These are phyloP conservation scores for Scaptomyza caliginosa DNA, from an alignment of 2,888 invertebrate species.

Conservation along the genomic window DNA sequence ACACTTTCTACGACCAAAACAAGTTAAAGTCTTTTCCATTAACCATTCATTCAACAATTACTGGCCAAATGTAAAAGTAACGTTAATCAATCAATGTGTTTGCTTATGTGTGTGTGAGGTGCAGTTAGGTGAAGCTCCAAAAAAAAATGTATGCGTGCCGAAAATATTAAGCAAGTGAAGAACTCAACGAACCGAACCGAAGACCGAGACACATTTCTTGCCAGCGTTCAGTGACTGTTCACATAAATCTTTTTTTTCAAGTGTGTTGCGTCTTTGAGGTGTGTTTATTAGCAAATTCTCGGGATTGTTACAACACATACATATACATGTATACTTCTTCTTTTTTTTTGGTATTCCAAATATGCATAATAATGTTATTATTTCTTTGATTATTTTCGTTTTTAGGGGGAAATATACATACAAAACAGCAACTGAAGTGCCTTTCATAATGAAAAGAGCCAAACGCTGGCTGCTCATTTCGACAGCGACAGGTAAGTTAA, in stretches of 20 bases:
- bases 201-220: slow-evolving; percentile 24
- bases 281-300: slow-evolving; percentile 41
- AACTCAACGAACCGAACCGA: slow-evolving; percentile 24
- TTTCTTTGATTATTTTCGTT: slow-evolving; percentile 19
- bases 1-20: slow-evolving; percentile 69
- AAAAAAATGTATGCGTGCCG: slow-evolving; percentile 26
- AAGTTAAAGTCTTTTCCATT: slow-evolving; percentile 10
- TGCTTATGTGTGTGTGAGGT: slow-evolving; percentile 9
- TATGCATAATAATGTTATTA: slow-evolving; percentile 38
- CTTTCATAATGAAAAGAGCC: slow-evolving; percentile 84
- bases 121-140: slow-evolving; percentile 23
- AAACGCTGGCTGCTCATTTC: slow-evolving; percentile 85
- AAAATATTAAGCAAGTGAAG: slow-evolving; percentile 42
- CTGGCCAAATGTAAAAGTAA: slow-evolving; percentile 34
- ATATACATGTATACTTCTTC: no score
- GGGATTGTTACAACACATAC: slow-evolving; percentile 35
- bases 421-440: slow-evolving; percentile 35
- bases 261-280: slow-evolving; percentile 2
- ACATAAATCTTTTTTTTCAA: slow-evolving; percentile 23
- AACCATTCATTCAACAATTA: neutral
- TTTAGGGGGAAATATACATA: slow-evolving; percentile 34
- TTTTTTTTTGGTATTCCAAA: slow-evolving; percentile 2
- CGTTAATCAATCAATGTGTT: slow-evolving; percentile 29
- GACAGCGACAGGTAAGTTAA: slow-evolving; percentile 85
- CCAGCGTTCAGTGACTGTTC: slow-evolving; percentile 42